phyloP scores from a whole-genome alignment of 2,113 vertebrate genomes.

The Lepisosteus osseus region DNA sequence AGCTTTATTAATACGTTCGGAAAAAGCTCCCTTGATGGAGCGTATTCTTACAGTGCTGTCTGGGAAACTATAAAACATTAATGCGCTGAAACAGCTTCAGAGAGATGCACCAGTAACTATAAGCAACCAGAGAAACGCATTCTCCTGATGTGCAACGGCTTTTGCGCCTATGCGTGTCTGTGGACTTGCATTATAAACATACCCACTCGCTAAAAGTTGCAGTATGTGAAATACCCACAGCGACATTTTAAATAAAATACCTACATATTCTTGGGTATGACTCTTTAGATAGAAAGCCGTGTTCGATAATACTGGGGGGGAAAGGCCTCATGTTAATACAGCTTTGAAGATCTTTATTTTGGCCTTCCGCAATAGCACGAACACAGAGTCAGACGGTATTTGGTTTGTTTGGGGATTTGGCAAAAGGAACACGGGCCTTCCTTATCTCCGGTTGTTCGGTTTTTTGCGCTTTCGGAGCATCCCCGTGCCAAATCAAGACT shows the following conservation, averaged over 20 bases:
- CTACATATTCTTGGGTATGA: neutral
- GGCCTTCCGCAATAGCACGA: too few species aligned
- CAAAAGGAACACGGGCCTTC: neutral
- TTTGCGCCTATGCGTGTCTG: slow-evolving; percentile 34
- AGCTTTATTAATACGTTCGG: slow-evolving; percentile 72
- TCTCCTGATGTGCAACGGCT: slow-evolving; percentile 31
- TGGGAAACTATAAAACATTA: slow-evolving; percentile 83
- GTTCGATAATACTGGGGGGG: too few species aligned
- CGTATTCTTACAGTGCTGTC: slow-evolving; percentile 72
- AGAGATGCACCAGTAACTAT: slow-evolving; percentile 53
- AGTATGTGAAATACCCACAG: too few species aligned
- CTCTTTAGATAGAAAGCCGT: too few species aligned
- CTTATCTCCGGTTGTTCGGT: neutral
- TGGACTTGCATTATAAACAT: slow-evolving; percentile 31
- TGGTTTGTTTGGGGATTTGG: too few species aligned
- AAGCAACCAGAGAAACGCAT: slow-evolving; percentile 31
- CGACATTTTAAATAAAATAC: neutral
- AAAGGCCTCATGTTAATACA: too few species aligned
- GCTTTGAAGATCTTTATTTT: too few species aligned
- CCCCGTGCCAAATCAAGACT: neutral
- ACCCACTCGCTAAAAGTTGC: slow-evolving; percentile 2
- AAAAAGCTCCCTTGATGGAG: slow-evolving; percentile 70
- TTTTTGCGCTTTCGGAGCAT: neutral
- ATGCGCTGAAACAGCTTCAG: slow-evolving; percentile 74
- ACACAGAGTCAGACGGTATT: too few species aligned